Percentiles rank a stretch among this genome's conserved stretches.
Conservation (phyloP, 2,113 vertebrate species). For the Elachura formosa region DNA sequence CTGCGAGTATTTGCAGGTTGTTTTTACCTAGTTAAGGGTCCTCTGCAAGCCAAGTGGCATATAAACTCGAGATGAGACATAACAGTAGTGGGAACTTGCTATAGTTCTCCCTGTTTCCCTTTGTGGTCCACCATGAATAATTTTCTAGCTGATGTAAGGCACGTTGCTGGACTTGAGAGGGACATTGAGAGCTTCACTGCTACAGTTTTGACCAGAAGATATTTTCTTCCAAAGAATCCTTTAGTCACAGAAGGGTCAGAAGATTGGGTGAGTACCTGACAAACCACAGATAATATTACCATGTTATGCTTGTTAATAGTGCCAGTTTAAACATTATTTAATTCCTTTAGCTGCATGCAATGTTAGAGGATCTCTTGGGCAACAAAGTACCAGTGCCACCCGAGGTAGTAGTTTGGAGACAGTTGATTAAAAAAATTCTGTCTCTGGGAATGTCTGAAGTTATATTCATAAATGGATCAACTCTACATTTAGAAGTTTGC, state of each 20-base stretch:
- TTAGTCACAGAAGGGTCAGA: not conserved
- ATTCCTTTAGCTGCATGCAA: not conserved
- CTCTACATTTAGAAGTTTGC: not conserved
- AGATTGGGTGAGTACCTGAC: not conserved
- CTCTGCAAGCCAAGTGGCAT: not conserved
- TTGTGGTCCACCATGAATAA: not conserved
- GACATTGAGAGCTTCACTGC: not conserved
- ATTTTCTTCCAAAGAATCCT: not conserved
- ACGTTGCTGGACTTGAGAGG: not conserved
- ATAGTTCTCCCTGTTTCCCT: not conserved
- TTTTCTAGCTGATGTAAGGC: not conserved
- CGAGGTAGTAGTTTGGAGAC: not conserved
- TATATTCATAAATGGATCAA: not conserved
- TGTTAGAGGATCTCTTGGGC: not conserved
- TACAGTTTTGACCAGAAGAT: not conserved
- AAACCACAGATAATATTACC: not conserved
- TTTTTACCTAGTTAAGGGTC: not conserved
- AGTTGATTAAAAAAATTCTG: not conserved
- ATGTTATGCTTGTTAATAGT: not conserved
- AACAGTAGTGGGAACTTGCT: not conserved
- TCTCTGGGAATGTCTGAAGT: not conserved
- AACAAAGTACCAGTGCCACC: not conserved
- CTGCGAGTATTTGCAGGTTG: not conserved
- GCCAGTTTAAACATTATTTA: not conserved
- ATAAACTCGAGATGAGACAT: not conserved